These are phyloP conservation scores for Macrotrachela quadricornifera DNA, from an alignment of 1,140 invertebrate species.

Conservation along the genomic window DNA sequence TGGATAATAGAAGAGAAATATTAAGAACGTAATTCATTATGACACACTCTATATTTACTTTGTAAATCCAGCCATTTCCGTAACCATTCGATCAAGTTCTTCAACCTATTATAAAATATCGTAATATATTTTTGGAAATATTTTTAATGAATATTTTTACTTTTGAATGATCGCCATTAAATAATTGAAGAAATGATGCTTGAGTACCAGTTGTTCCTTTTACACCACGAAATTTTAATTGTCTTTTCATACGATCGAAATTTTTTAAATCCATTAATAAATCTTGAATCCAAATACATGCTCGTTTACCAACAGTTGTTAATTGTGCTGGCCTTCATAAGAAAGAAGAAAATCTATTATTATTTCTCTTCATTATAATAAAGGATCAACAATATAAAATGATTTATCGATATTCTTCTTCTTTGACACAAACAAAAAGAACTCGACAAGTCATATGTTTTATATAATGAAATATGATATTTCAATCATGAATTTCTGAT, in stretches of 20 bases:
- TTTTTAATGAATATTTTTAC: background rate
- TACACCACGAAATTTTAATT: conserved; percentile 74
- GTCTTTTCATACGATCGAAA: conserved; percentile 41
- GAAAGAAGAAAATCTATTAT: background rate
- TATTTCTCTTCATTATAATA: background rate
- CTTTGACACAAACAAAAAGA: too few species aligned
- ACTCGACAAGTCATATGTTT: too few species aligned
- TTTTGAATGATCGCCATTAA: conserved; percentile 48
- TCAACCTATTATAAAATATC: too few species aligned
- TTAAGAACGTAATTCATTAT: too few species aligned
- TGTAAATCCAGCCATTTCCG: background rate
- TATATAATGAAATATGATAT: too few species aligned
- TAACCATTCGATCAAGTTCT: background rate
- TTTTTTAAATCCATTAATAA: conserved; percentile 75
- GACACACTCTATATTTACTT: too few species aligned
- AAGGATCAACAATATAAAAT: background rate
- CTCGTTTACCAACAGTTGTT: conserved; percentile 88
- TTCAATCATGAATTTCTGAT: too few species aligned
- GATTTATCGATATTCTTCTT: background rate
- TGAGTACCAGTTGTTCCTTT: conserved; percentile 95
- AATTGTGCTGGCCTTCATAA: conserved; percentile 62
- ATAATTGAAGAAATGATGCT: conserved; percentile 81
- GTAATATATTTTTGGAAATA: too few species aligned
- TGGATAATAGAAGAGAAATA: too few species aligned
- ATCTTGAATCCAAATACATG: conserved; percentile 82